Conservation (phyloP, 1,140 invertebrate species). For the Lethrus apterus region DNA sequence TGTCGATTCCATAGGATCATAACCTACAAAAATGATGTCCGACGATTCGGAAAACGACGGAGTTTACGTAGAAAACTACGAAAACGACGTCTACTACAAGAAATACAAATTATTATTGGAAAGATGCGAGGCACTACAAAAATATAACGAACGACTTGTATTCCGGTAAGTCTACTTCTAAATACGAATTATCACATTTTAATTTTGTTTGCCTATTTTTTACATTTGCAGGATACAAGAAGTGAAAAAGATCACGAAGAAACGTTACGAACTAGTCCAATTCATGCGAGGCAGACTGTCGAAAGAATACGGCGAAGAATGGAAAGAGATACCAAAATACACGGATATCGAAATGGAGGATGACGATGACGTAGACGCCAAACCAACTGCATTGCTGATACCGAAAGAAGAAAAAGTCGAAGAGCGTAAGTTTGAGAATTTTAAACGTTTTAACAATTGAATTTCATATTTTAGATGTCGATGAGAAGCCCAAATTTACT, state of each 20-base stretch:
- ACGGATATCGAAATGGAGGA: conserved; percentile 24
- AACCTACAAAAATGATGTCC: conserved; percentile 41
- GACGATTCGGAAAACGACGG: conserved; percentile 41
- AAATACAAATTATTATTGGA: conserved; percentile 56
- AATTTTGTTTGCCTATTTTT: conserved; percentile 7
- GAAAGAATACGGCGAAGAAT: conserved; percentile 35
- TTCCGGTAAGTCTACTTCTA: too few relatives aligned
- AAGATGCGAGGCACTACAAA: conserved; percentile 56
- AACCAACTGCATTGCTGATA: conserved; percentile 4
- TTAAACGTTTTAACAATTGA: conserved; percentile 1
- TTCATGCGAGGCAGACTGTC: conserved; percentile 44
- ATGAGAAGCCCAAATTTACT: conserved; percentile 27
- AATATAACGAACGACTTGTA: conserved; percentile 56
- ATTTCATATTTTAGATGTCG: too few relatives aligned
- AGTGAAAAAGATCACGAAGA: conserved; percentile 50
- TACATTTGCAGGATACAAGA: conserved; percentile 48
- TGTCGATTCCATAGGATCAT: too few relatives aligned
- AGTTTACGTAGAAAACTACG: conserved; percentile 37
- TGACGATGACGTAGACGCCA: conserved; percentile 15
- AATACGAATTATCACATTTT: neutral
- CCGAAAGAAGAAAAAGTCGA: conserved; percentile 32
- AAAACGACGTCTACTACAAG: conserved; percentile 52
- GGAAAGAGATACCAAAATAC: conserved; percentile 34
- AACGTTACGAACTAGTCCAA: conserved; percentile 49
- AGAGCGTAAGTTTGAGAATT: conserved; percentile 35